phyloP scores from a whole-genome alignment of 2,797 vertebrate species.

The Malacoraja senta region DNA sequence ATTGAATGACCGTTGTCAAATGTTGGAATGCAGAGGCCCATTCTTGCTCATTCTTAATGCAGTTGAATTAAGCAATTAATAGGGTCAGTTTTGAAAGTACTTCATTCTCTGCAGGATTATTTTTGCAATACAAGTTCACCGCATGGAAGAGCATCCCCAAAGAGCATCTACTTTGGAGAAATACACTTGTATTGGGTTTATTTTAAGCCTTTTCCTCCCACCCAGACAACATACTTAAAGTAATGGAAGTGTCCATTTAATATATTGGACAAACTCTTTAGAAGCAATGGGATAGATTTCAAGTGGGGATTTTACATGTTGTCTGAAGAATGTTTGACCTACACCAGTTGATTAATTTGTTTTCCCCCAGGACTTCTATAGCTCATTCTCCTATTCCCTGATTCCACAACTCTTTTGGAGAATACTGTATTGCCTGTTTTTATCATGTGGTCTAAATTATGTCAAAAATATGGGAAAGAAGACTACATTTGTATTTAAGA shows the following conservation, averaged over 20 bases:
- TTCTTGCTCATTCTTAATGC: neutral
- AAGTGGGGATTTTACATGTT: neutral
- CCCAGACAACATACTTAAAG: neutral
- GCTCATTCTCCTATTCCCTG: neutral
- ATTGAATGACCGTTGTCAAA: slow-evolving; percentile 6
- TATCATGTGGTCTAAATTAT: neutral
- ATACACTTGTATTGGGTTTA: neutral
- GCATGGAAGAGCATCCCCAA: neutral
- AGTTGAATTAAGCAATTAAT: neutral
- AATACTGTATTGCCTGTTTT: neutral
- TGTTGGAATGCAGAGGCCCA: neutral
- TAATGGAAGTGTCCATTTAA: neutral
- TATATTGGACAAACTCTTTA: neutral
- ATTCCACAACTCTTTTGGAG: neutral
- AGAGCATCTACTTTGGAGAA: neutral
- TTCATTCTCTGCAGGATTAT: neutral
- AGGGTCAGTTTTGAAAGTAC: neutral
- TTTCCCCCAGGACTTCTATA: neutral
- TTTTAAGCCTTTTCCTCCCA: neutral
- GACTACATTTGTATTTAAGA: neutral
- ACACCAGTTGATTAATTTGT: neutral
- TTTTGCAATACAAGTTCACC: neutral
- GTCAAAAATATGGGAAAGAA: neutral
- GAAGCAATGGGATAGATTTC: neutral
- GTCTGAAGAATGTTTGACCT: neutral